Conservation (phyloP, 2,888 invertebrate species). For the Parascotia fuliginaria region DNA sequence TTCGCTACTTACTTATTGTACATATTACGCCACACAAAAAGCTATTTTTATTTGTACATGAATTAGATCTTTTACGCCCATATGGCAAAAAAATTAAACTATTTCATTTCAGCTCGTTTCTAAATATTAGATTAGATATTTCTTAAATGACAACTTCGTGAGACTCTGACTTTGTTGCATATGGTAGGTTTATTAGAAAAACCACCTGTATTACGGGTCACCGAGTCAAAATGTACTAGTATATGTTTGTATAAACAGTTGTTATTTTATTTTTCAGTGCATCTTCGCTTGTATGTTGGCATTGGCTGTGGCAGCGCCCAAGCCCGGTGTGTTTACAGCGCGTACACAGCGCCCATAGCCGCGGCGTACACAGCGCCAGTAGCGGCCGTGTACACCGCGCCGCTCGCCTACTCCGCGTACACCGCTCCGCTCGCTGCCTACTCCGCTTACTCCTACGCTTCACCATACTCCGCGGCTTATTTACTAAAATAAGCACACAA, state of each 20-base stretch:
- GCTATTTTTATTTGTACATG: too few species aligned
- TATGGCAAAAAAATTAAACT: too few species aligned
- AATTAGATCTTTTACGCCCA: too few species aligned
- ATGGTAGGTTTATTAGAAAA: too few species aligned
- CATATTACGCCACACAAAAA: too few species aligned
- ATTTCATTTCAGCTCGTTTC: too few species aligned
- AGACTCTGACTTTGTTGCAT: too few species aligned
- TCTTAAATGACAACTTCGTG: too few species aligned
- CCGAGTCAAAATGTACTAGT: too few species aligned
- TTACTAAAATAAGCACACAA: constrained; percentile 40
- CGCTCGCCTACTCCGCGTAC: constrained; percentile 63
- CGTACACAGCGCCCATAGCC: constrained; percentile 53
- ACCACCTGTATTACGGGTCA: too few species aligned
- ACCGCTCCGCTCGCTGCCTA: constrained; percentile 58
- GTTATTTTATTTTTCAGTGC: constrained; percentile 59
- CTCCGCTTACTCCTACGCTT: constrained; percentile 55
- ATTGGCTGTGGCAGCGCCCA: constrained; percentile 60
- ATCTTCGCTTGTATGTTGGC: constrained; percentile 80
- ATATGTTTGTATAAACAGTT: neutral
- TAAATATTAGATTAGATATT: too few species aligned
- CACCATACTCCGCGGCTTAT: constrained; percentile 43
- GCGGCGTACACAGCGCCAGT: constrained; percentile 60
- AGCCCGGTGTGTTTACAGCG: constrained; percentile 66
- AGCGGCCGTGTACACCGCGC: constrained; percentile 74
- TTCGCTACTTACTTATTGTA: too few species aligned